Evolutionary conservation across 2,797 vertebrate genomes (phyloP).

Genomic region (Leptodactylus fallax): DNA sequence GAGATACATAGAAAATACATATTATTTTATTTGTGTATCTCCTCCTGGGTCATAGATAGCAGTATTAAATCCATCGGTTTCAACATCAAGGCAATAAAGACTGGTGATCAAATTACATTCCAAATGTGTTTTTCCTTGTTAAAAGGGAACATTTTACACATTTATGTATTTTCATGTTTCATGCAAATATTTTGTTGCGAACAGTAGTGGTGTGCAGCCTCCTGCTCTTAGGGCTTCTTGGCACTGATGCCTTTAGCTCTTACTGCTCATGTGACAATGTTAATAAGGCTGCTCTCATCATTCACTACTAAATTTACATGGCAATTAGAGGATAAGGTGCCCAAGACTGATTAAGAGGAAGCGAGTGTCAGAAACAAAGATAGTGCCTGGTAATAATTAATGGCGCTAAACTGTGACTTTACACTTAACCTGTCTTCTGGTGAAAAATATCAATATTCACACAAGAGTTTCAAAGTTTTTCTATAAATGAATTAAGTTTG

Average conservation of each 20-base stretch:
- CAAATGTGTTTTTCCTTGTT: constrained; percentile 27
- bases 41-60: background rate
- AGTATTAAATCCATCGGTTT: constrained; percentile 27
- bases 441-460: background rate
- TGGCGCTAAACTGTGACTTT: constrained; percentile 8
- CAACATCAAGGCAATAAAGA: constrained; percentile 35
- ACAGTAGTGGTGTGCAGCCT: background rate
- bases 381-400: constrained; percentile 1
- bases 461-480: constrained; percentile 3
- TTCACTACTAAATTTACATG: constrained; percentile 16
- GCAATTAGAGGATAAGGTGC: constrained; percentile 32
- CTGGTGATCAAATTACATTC: constrained; percentile 40
- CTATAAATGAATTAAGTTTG: constrained; percentile 8
- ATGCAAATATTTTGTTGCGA: constrained; percentile 10
- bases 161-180: background rate
- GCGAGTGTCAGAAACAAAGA: constrained; percentile 7
- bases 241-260: background rate
- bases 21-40: constrained; percentile 38
- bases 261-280: constrained; percentile 11
- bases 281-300: constrained; percentile 28
- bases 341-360: constrained; percentile 29
- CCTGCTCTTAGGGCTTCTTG: background rate
- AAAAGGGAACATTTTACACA: constrained; percentile 14
- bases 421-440: constrained; percentile 12
- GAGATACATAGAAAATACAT: constrained; percentile 4